These are phyloP conservation scores for Cosmia trapezina DNA, from an alignment of 2,888 invertebrate genomes.

Conservation along the genomic window DNA sequence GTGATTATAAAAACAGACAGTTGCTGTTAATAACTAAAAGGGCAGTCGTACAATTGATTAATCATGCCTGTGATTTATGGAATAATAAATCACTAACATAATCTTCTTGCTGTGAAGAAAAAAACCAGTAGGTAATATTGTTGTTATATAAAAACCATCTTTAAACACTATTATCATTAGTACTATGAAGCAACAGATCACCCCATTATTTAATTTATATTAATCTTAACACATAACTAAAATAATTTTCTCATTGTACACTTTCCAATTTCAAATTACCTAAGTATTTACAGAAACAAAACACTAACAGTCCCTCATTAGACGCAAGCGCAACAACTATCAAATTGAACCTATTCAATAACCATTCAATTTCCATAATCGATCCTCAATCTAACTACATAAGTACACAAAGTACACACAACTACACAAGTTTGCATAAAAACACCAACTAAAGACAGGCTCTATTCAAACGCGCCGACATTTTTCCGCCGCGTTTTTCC, in stretches of 20 bases:
- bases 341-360: conserved; percentile 42
- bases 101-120: conserved; percentile 4
- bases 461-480: conserved; percentile 73
- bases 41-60: conserved; percentile 21
- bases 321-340: conserved; percentile 27
- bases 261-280: background rate
- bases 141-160: conserved; percentile 6
- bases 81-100: conserved; percentile 16
- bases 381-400: conserved; percentile 58
- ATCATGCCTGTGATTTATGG: conserved; percentile 19
- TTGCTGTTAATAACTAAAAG: conserved; percentile 30
- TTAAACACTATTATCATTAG: background rate
- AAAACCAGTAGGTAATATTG: background rate
- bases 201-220: background rate
- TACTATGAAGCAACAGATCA: background rate
- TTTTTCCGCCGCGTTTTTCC: conserved; percentile 73
- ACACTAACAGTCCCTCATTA: conserved; percentile 27
- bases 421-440: conserved; percentile 54
- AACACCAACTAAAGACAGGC: conserved; percentile 61
- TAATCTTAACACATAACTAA: background rate
- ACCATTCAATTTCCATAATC: conserved; percentile 52
- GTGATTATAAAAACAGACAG: conserved; percentile 29
- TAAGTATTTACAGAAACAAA: conserved; percentile 1
- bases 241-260: background rate
- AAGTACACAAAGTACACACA: conserved; percentile 39